These are phyloP conservation scores for Pandion haliaetus DNA, from an alignment of 2,113 vertebrate genomes.

Conservation along the genomic window DNA sequence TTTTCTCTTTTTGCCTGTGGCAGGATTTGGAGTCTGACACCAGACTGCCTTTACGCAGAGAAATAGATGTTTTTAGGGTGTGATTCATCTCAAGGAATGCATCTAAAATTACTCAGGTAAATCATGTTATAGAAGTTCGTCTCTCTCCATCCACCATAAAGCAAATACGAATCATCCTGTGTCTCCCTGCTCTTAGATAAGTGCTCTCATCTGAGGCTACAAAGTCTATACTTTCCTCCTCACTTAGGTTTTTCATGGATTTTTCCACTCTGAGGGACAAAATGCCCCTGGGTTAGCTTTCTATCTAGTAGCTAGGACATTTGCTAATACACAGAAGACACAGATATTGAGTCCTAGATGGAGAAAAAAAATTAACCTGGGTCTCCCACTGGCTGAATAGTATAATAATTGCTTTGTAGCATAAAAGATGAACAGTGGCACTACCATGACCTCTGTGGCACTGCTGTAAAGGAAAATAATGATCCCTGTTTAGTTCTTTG, in stretches of 20 bases:
- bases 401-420: not conserved
- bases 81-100: not conserved
- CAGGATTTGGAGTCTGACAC: not conserved
- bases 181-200: not conserved
- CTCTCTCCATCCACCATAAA: not conserved
- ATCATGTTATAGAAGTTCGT: not conserved
- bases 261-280: not conserved
- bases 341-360: not conserved
- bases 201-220: not conserved
- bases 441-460: not conserved
- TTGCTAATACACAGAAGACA: not conserved
- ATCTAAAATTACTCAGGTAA: slow-evolving; percentile 27
- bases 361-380: not conserved
- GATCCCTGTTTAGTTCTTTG: not conserved
- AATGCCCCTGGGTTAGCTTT: not conserved
- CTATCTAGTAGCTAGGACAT: not conserved
- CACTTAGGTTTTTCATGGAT: not conserved
- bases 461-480: not conserved
- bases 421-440: not conserved
- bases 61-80: not conserved
- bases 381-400: not conserved
- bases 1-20: not conserved
- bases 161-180: not conserved
- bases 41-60: not conserved
- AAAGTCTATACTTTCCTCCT: not conserved